Conservation (phyloP, 2,113 vertebrate genomes). For the Tyrannus savana region DNA sequence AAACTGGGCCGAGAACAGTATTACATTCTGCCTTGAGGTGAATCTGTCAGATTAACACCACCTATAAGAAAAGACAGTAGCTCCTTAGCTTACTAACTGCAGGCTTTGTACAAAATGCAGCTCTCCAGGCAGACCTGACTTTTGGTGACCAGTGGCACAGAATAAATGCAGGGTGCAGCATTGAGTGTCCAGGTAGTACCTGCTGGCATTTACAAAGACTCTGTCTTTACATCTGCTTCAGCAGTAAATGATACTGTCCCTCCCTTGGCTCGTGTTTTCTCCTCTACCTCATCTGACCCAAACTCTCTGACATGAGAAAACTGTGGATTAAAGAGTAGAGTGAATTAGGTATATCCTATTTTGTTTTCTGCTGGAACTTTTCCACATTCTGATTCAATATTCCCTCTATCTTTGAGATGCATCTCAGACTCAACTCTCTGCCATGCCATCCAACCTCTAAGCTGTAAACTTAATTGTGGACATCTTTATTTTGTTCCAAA, state of each 20-base stretch:
- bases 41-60: neutral
- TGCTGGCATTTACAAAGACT: neutral
- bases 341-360: neutral
- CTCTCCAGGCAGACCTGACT: neutral
- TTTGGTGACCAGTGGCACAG: neutral
- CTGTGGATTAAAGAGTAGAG: neutral
- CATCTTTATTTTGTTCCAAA: neutral
- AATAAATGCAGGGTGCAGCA: neutral
- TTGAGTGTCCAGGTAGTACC: neutral
- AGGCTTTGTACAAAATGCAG: neutral
- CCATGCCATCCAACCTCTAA: neutral
- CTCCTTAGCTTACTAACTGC: neutral
- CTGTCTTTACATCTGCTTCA: neutral
- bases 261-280: neutral
- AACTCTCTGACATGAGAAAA: neutral
- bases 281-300: neutral
- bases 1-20: neutral
- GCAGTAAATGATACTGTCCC: fast-evolving
- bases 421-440: neutral
- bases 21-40: neutral
- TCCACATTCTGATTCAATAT: neutral
- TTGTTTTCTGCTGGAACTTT: neutral
- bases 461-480: neutral
- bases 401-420: neutral
- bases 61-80: neutral